Evolutionary conservation across 1,140 invertebrate species (phyloP), one percentile per base, ranked within the genome.

Genomic region (Phymorhynchus buccinoides): DNA sequence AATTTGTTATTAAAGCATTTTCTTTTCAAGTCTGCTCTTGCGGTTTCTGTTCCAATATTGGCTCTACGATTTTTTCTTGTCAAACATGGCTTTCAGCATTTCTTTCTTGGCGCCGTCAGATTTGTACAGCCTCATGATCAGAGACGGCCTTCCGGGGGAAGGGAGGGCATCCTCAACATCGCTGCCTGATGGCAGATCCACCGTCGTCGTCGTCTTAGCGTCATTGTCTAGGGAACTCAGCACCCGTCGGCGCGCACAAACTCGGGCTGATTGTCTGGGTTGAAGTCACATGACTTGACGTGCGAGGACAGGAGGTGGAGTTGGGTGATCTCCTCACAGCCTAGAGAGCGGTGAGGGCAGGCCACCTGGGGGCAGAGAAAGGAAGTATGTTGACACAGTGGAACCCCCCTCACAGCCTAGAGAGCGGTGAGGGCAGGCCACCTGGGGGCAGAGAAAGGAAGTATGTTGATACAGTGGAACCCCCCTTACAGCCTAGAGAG

Each of bases 201-300:
- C n/a, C n/a, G n/a, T n/a, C n/a, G n/a, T n/a, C 14, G 56, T 12
- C 22, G 44, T 22, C 35, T 27, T 84, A 56, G 32, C 7, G 3
- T 22, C 35, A 68, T 52, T 48, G 71, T 73, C 52, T 30, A 48
- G 32, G 3, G 78, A 48, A 22, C 44, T 68, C 39, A 87, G 71
- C 48, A 88, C 42, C 0, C 77, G 27, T 79, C 44, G n/a, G n/a
- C n/a, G 77, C 77, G 89, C 1, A 91, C 62, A 85, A 90, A 91
- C n/a, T 88, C 89, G 37, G 90, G 90, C 30, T 90, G 77, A 71
- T 90, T 90, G 35, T 35, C 62, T 37, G 89, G 90, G 84, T 91
- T 90, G 62, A 91, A 91, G 71, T 89, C 88, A 88, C 90, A 91
- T 2, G 83, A 75, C 62, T 87, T 89, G 42, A 88, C 87, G 75